Evolutionary conservation across 1,140 invertebrate genomes (phyloP), one percentile per base, ranked within the genome.

Genomic region (Drosophila nannoptera): DNA sequence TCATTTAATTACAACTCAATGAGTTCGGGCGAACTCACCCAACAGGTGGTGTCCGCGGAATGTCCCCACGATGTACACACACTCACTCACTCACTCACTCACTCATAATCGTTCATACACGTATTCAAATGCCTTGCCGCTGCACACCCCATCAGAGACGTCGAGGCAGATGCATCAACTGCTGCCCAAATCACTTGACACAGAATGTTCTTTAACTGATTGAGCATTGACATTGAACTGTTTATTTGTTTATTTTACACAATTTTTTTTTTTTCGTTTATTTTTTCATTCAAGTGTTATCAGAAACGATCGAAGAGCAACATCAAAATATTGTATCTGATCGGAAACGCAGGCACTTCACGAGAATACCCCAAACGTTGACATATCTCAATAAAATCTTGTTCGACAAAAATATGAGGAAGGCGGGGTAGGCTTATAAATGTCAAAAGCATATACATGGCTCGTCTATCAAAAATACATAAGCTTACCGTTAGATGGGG

Each of bases 191-290:
- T 64, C 67, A 68, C 68, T 67, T 69, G 62, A 76, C 76, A 53
- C 76, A 63, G 55, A 78, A 61, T 75, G 54, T 14, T 63, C 62
- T 63, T 58, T 66, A 78, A 78, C 69, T 65, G 71, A 78, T 74
- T 78, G 56, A 69, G 65, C 75, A 78, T 78, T 83, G 78, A 83
- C 78, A 83, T 78, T 83, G 78, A 83, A 83, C 80, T 82, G 76
- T 78, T 78, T 22, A 22, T 22, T 22, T 22, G 22, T 22, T 22
- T 22, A 22, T 22, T 22, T 22, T 22, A 22, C 22, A 22, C 22
- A 22, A 22, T 71, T 56, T 61, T 11, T n/a, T 11, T 54, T 9
- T 5, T 12, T 14, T 22, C 5, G 16, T 12, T n/a, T 29, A 7
- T 14, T 33, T 5, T 42, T 5, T 22, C 42, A 50, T 29, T 59